These are phyloP conservation scores for Leptogaster cylindrica DNA, from an alignment of 2,888 invertebrate species.

Conservation along the genomic window DNA sequence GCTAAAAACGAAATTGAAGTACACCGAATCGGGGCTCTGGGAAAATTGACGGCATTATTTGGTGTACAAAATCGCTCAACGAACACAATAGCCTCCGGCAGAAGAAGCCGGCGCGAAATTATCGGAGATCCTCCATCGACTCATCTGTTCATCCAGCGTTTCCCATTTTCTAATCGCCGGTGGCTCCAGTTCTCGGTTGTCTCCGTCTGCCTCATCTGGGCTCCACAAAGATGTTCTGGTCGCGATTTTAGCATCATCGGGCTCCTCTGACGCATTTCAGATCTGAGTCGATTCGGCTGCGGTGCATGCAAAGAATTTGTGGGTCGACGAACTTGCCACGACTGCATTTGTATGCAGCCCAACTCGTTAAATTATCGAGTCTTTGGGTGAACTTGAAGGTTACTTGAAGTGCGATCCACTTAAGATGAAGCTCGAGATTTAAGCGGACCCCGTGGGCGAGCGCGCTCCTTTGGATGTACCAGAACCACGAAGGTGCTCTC, in stretches of 20 bases:
- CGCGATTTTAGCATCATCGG: neutral
- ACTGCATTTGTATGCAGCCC: neutral
- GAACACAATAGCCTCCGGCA: constrained; percentile 20
- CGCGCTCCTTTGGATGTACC: too few species aligned
- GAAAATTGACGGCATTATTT: neutral
- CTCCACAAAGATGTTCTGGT: too few species aligned
- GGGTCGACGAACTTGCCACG: neutral
- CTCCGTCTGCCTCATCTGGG: neutral
- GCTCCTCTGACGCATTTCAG: constrained; percentile 1
- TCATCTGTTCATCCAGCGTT: constrained; percentile 3
- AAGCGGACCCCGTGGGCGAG: too few species aligned
- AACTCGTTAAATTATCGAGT: constrained; percentile 14
- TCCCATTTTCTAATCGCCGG: neutral
- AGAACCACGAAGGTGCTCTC: too few species aligned
- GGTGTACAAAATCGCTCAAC: constrained; percentile 17
- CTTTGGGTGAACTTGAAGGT: constrained; percentile 9
- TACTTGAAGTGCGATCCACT: neutral
- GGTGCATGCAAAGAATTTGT: constrained; percentile 29
- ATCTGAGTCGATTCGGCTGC: neutral
- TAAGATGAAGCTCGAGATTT: too few species aligned
- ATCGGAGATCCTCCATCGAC: neutral
- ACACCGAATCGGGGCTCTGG: neutral
- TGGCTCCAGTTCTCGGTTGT: neutral
- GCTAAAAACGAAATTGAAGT: neutral
- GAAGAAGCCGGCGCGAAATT: constrained; percentile 2